Conservation (phyloP, 1,140 invertebrate species). For the Philopotamus ludificatus region DNA sequence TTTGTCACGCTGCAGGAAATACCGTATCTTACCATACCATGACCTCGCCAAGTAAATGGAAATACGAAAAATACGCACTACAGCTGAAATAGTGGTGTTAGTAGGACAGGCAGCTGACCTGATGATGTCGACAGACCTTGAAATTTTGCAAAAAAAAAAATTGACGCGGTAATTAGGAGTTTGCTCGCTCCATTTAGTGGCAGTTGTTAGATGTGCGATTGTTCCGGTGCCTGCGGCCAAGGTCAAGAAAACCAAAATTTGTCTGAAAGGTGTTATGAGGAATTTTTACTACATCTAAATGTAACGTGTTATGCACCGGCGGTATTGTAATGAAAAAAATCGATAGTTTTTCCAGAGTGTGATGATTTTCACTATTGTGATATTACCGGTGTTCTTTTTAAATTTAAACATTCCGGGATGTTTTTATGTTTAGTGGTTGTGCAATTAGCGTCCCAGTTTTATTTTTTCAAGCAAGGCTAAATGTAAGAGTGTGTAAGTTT, state of each 20-base stretch:
- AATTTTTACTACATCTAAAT: too few relatives aligned
- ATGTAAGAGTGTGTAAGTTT: too few relatives aligned
- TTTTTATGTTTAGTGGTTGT: too few relatives aligned
- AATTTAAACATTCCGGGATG: too few relatives aligned
- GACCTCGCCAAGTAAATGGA: slow-evolving; percentile 6
- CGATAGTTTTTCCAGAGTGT: too few relatives aligned
- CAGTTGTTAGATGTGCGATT: slow-evolving; percentile 15
- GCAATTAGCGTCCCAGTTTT: slow-evolving; percentile 20
- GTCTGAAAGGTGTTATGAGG: too few relatives aligned
- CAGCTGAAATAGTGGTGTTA: slow-evolving; percentile 13
- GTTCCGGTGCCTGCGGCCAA: not conserved
- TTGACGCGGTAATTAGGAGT: slow-evolving; percentile 23
- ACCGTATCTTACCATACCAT: not conserved
- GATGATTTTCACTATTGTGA: too few relatives aligned
- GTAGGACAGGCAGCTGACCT: slow-evolving; percentile 16
- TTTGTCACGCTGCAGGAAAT: slow-evolving; percentile 2
- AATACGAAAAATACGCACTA: not conserved
- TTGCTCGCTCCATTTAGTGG: slow-evolving; percentile 8
- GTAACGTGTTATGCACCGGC: too few relatives aligned
- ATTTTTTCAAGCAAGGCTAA: slow-evolving; percentile 4
- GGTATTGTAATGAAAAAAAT: too few relatives aligned
- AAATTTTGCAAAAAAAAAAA: slow-evolving; percentile 6
- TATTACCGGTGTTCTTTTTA: too few relatives aligned
- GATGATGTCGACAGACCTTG: slow-evolving; percentile 9
- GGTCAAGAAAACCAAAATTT: too few relatives aligned